Base-by-base conservation (phyloP, 2,888 invertebrate species). In the Drosophila affinis region DNA sequence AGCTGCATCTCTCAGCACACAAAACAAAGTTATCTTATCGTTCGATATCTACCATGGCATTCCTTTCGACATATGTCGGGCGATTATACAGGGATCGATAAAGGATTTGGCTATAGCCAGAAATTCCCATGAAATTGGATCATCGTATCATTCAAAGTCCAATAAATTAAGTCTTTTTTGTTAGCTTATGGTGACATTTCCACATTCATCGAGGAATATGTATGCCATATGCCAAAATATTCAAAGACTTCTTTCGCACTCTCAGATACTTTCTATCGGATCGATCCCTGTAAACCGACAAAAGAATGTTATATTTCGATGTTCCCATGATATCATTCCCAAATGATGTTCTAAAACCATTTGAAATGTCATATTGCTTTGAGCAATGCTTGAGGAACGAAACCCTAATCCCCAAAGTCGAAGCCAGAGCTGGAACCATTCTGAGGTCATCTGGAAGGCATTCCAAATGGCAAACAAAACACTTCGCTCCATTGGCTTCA, bases 361-460 rank as follows among this genome's bases (percentile, higher is more conserved):
- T 67, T 58, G 49, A 65, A 76, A 57, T 48, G 62, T 29, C 58
- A 56, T 57, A 58, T 61, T 72, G 61, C 65, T 29, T 17, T 52
- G 55, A 49, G 48, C 18, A 2, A 32, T 12, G 5, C n/a, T 29
- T 29, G 29, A 29, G 29, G 29, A 9, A 21, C 17, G 27, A 9
- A 52, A 39, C 12, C 45, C 17, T 27, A 56, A 62, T 61, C 62
- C 51, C 32, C 56, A 52, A 45, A 51, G 46, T 27, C 14, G 3
- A 3, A 21, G 21, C 21, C 21, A 0, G 0, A 21, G 21, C 21
- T 3, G 0, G 21, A 3, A 24, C 3, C 14, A 2, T 14, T 59
- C 65, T 87, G 88, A 83, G 82, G 86, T 83, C 82, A 83, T 75
- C 68, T 77, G 64, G 64, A 79, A 76, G 79, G 67, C 79, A 72